These are phyloP conservation scores for Piaya cayana DNA, from an alignment of 2,113 vertebrate species.

Conservation along the genomic window DNA sequence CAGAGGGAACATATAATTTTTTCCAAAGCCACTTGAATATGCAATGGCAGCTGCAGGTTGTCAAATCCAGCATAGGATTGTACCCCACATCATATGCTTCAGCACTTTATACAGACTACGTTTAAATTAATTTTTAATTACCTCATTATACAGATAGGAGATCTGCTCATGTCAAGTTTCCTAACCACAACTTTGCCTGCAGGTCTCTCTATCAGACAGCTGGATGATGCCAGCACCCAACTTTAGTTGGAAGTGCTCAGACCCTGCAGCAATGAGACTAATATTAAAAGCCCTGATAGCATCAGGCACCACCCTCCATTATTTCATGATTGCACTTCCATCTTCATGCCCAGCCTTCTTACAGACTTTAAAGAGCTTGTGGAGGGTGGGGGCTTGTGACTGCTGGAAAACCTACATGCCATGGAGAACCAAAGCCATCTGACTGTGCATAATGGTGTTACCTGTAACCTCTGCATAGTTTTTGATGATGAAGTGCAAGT, in stretches of 20 bases:
- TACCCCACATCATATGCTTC: slow-evolving; percentile 37
- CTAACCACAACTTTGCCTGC: slow-evolving; percentile 53
- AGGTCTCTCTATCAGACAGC: slow-evolving; percentile 45
- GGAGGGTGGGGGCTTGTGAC: background rate
- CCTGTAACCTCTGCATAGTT: background rate
- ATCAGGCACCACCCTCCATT: slow-evolving; percentile 54
- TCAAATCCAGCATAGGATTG: slow-evolving; percentile 50
- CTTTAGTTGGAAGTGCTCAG: slow-evolving; percentile 41
- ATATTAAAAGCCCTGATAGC: slow-evolving; percentile 55
- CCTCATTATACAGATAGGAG: slow-evolving; percentile 58
- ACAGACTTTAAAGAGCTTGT: background rate
- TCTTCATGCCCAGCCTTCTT: background rate
- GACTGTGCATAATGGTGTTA: background rate
- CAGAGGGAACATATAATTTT: background rate
- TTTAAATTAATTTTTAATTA: slow-evolving; percentile 72
- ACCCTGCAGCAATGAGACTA: background rate
- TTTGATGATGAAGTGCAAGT: slow-evolving; percentile 33
- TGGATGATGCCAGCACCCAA: slow-evolving; percentile 22
- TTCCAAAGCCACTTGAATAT: slow-evolving; percentile 22
- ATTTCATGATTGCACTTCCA: slow-evolving; percentile 31
- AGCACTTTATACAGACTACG: slow-evolving; percentile 51
- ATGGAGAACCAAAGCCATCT: background rate
- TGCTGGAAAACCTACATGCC: slow-evolving; percentile 3
- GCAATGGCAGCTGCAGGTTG: slow-evolving; percentile 35
- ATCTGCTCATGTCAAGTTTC: slow-evolving; percentile 53